Evolutionary conservation across 2,888 invertebrate genomes (phyloP).

Genomic region (Hydrotaea cyrtoneurina): DNA sequence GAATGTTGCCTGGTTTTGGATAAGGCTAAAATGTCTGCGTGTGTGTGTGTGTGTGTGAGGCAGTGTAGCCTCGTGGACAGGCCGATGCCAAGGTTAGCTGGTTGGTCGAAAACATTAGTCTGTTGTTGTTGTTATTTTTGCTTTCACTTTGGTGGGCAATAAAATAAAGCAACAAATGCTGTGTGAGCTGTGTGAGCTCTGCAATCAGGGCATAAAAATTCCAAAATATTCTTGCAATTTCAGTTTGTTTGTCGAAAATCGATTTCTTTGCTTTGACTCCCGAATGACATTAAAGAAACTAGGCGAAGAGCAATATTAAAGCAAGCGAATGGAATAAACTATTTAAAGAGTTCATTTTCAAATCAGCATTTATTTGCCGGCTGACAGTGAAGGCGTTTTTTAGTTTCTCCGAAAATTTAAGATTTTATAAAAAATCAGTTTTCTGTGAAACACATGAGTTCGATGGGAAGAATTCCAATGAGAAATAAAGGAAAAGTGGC

Average conservation of each 20-base stretch:
- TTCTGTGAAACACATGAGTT: no score
- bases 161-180: constrained; percentile 51
- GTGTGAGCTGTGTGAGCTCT: not conserved
- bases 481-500: no score
- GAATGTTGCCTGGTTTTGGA: not conserved
- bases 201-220: not conserved
- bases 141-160: constrained; percentile 34
- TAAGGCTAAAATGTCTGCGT: not conserved
- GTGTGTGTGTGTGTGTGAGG: not conserved
- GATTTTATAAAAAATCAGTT: no score
- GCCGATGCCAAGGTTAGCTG: constrained; percentile 30
- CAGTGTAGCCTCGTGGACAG: not conserved
- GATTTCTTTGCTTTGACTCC: constrained; percentile 22
- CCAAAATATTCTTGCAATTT: constrained; percentile 23
- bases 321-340: not conserved
- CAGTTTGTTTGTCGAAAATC: constrained; percentile 18
- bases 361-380: not conserved
- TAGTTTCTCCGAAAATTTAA: no score
- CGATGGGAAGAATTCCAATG: no score
- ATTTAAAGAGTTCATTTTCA: not conserved
- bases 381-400: not conserved
- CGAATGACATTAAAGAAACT: not conserved
- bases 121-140: not conserved
- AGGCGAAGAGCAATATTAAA: not conserved
- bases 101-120: not conserved